These are phyloP conservation scores for Sorex fumeus DNA, from an alignment of 2,113 vertebrate species.

Conservation along the genomic window DNA sequence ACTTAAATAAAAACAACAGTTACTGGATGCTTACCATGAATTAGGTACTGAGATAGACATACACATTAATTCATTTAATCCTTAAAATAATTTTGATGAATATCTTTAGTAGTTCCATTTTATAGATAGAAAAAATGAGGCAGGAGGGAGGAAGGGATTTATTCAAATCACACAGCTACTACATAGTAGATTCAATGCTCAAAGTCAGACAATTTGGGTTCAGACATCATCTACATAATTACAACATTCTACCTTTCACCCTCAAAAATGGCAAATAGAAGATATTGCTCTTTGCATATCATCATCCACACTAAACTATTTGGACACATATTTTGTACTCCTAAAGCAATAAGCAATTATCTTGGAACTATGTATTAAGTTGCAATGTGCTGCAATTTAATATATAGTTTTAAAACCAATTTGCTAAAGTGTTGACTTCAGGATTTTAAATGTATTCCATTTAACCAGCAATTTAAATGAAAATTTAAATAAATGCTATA, in stretches of 20 bases:
- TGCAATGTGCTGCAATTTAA: conserved; percentile 72
- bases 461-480: conserved; percentile 81
- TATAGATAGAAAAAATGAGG: not conserved
- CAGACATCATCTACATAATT: not conserved
- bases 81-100: not conserved
- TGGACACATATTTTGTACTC: conserved; percentile 70
- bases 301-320: conserved; percentile 67
- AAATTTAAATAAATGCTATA: conserved; percentile 84
- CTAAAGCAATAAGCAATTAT: conserved; percentile 79
- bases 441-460: conserved; percentile 78
- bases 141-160: not conserved
- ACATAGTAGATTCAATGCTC: not conserved
- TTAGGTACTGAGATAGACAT: not conserved
- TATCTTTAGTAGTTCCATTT: conserved; percentile 16
- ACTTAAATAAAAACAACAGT: not conserved
- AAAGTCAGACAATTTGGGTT: not conserved
- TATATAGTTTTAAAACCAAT: conserved; percentile 82
- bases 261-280: not conserved
- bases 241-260: not conserved
- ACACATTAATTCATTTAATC: not conserved
- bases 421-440: conserved; percentile 81
- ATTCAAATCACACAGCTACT: not conserved
- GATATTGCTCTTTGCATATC: conserved; percentile 49
- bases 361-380: conserved; percentile 69
- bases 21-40: not conserved